These are phyloP conservation scores for Nyctalus aviator DNA, from an alignment of 2,797 vertebrate species.

Conservation along the genomic window DNA sequence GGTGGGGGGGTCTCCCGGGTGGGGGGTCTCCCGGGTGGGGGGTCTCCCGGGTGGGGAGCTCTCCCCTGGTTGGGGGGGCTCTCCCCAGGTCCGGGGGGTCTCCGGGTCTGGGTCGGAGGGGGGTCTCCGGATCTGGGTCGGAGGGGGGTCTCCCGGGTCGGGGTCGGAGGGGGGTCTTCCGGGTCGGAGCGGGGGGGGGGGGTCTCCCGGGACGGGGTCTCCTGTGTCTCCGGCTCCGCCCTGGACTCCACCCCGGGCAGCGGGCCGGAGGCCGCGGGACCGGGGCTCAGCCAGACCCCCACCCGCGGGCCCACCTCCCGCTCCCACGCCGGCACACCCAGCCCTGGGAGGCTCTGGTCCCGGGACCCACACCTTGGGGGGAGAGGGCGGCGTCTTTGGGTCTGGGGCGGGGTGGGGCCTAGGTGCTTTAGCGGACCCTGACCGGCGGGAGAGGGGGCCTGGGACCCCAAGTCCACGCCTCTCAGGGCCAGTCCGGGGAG, in stretches of 20 bases:
- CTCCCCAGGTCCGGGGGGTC: no score
- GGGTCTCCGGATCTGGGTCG: no score
- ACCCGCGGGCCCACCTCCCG: background rate
- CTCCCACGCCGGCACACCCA: background rate
- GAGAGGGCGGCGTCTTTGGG: background rate
- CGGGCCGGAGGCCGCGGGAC: background rate
- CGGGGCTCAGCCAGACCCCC: background rate
- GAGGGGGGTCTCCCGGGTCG: no score
- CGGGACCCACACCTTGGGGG: background rate
- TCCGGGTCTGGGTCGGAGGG: no score
- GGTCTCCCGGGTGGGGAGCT: no score
- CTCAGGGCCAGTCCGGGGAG: background rate
- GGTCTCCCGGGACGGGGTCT: no score
- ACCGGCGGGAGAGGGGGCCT: background rate
- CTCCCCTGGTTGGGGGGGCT: no score
- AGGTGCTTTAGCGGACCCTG: fast-evolving
- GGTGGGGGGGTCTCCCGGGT: no score
- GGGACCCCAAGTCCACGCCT: background rate
- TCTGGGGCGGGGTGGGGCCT: background rate
- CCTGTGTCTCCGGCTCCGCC: background rate
- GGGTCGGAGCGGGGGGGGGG: no score
- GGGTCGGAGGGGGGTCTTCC: no score
- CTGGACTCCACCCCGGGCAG: background rate
- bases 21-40: no score
- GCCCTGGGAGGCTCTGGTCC: background rate